A percentile compares a stretch with the other conserved stretches of the same genome.
These are phyloP conservation scores for Hedychridium roseum DNA, from an alignment of 2,888 invertebrate species.

Conservation along the genomic window DNA sequence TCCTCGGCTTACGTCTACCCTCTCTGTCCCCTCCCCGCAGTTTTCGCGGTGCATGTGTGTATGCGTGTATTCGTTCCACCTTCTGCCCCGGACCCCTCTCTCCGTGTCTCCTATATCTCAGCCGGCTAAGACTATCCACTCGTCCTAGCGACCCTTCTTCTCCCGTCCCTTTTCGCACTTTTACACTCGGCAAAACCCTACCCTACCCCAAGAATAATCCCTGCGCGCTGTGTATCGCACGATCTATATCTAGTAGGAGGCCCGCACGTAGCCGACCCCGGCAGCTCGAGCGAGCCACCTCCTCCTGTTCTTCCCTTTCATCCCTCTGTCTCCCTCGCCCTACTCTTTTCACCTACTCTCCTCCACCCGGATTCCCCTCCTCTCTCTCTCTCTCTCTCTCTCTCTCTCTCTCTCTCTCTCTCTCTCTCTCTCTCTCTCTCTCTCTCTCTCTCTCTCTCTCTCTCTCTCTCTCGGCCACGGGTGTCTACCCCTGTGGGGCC, in stretches of 20 bases:
- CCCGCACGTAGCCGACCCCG: slow-evolving; percentile 32
- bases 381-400: slow-evolving; percentile 20
- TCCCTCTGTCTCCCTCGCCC: background rate
- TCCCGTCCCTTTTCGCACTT: slow-evolving; percentile 53
- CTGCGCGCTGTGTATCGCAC: slow-evolving; percentile 40
- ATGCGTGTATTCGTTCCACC: slow-evolving; percentile 4
- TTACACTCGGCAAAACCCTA: slow-evolving; percentile 51
- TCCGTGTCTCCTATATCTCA: slow-evolving; percentile 23
- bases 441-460: slow-evolving; percentile 14
- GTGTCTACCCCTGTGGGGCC: slow-evolving; percentile 18
- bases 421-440: slow-evolving; percentile 20
- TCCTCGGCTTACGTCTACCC: slow-evolving; percentile 1
- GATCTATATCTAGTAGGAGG: slow-evolving; percentile 44
- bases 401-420: slow-evolving; percentile 1
- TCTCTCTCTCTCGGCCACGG: slow-evolving; percentile 21
- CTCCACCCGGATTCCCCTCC: slow-evolving; percentile 11
- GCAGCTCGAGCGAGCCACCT: slow-evolving; percentile 7
- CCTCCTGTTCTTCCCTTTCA: background rate
- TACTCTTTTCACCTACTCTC: background rate
- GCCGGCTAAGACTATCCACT: slow-evolving; percentile 34
- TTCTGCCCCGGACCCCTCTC: background rate
- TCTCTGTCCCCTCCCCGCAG: slow-evolving; percentile 6
- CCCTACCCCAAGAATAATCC: slow-evolving; percentile 55
- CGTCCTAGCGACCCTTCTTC: slow-evolving; percentile 39
- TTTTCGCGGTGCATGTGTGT: background rate